A percentile compares a stretch with the other conserved stretches of the same genome.
These are phyloP conservation scores for Poecilus cupreus DNA, from an alignment of 2,888 invertebrate species.

Conservation along the genomic window DNA sequence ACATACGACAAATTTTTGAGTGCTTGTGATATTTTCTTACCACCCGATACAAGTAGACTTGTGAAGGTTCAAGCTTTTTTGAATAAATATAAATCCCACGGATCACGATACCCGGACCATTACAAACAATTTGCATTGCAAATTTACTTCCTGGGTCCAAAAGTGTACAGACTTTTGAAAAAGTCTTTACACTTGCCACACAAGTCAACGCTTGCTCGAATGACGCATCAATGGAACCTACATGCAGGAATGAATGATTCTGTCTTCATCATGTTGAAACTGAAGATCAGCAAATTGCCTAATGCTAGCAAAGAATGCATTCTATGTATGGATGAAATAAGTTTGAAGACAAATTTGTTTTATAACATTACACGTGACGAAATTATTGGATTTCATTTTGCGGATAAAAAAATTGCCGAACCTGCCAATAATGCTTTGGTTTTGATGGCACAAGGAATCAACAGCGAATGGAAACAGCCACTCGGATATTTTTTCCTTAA, in stretches of 20 bases:
- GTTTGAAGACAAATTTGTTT: background rate
- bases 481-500: background rate
- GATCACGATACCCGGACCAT: background rate
- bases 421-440: constrained; percentile 3
- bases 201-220: background rate
- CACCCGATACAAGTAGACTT: background rate
- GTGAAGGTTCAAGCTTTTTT: background rate
- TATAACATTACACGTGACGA: background rate
- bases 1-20: background rate
- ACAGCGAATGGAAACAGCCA: background rate
- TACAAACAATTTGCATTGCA: background rate
- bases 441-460: background rate
- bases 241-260: background rate
- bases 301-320: background rate
- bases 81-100: background rate
- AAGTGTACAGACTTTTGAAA: background rate
- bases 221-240: background rate
- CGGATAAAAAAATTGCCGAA: background rate
- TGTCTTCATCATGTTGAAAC: background rate
- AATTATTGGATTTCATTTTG: background rate
- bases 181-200: background rate
- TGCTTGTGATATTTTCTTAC: background rate
- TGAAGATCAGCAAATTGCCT: background rate
- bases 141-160: background rate
- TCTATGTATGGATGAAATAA: constrained; percentile 11